These are phyloP conservation scores for Ictalurus punctatus DNA, from an alignment of 2,113 vertebrate genomes.

Conservation along the genomic window DNA sequence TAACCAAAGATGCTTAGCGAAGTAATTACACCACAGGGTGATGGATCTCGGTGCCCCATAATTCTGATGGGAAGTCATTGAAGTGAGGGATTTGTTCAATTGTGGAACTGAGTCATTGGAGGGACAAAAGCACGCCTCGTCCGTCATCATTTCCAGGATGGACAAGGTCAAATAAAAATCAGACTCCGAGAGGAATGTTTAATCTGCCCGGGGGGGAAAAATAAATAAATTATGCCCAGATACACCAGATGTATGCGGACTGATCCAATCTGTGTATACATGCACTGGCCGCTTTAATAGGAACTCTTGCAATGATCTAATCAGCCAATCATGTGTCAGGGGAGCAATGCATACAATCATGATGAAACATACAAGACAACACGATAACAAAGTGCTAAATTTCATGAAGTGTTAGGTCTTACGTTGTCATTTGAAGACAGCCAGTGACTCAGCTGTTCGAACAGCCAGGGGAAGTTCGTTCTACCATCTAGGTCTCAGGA, in stretches of 20 bases:
- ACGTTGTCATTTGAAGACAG: background rate
- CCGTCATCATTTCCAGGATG: slow-evolving; percentile 22
- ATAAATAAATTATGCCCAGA: slow-evolving; percentile 39
- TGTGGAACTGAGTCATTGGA: slow-evolving; percentile 34
- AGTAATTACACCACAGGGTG: slow-evolving; percentile 35
- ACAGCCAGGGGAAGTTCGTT: background rate
- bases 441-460: background rate
- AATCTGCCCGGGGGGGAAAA: slow-evolving; percentile 15
- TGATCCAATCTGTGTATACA: background rate
- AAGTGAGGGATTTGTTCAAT: slow-evolving; percentile 39
- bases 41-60: slow-evolving; percentile 4
- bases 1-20: slow-evolving; percentile 28
- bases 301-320: background rate
- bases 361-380: background rate
- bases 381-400: background rate
- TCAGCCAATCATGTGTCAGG: slow-evolving; percentile 1
- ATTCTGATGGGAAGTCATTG: slow-evolving; percentile 29
- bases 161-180: slow-evolving; percentile 44
- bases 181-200: slow-evolving; percentile 29
- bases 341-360: too few species aligned
- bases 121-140: background rate
- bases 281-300: background rate
- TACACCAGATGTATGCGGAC: slow-evolving; percentile 13
- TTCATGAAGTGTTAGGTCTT: background rate
- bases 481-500: too few species aligned